Base-by-base conservation (phyloP, 2,797 vertebrate species). In the Tolypeutes matacus region DNA sequence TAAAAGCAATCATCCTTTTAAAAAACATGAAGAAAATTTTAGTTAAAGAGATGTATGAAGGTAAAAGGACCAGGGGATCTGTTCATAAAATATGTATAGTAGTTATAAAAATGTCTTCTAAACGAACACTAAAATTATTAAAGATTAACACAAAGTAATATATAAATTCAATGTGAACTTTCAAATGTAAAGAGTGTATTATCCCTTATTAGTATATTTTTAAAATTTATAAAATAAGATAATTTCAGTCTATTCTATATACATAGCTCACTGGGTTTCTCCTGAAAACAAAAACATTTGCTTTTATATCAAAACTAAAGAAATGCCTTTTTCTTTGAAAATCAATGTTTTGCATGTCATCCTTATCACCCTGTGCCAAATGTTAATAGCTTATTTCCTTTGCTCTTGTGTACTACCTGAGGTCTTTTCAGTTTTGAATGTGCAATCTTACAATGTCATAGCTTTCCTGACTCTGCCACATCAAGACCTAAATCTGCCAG, bases 401-500 rank as follows among this genome's bases (percentile, higher is more conserved):
- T 25, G 34, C n/a, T 82, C 64, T 92, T 56, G 46, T 51, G 20
- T 67, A 36, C 46, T 80, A 42, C 62, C 67, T 58, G 34, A 73
- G n/a, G 10, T 93, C 80, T 89, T 73, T 83, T 91, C 76, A 83
- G 80, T 64, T 94, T 67, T 85, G 69, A 91, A 76, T 21, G n/a
- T 49, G 27, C n/a, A 62, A 83, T 83, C 25, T 89, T 67, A 94
- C 56, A 78, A 27, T 67, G 56, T 67, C 82, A 70, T 21, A 69
- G 65, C 62, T 80, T 73, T 95, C 60, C 58, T 27, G 49, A 53
- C 67, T 56, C 67, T 82, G 42, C 21, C 49, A 49, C 27, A 31
- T 80, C 13, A 73, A 90, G 64, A 88, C 51, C 73, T 83, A 72
- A 93, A 65, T 34, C 69, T 94, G 93, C 89, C 89, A 93, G 62